A percentile compares a stretch with the other conserved stretches of the same genome.
Conservation (phyloP, 2,888 invertebrate species). For the Oeneis ivallda region DNA sequence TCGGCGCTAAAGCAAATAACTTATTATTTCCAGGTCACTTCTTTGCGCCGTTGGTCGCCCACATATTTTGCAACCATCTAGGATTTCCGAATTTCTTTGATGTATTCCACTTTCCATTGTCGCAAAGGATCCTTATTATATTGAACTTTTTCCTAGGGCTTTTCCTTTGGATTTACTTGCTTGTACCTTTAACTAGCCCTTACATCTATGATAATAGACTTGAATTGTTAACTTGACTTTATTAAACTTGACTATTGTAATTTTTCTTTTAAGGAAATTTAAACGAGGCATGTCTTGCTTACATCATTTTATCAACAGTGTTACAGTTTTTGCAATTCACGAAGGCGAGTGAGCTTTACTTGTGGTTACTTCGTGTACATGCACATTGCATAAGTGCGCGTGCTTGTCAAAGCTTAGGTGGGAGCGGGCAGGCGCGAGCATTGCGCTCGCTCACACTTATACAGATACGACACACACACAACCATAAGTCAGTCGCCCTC, state of each 20-base stretch:
- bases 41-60: slow-evolving; percentile 92
- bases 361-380: too few relatives aligned
- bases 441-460: too few relatives aligned
- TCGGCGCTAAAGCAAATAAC: too few relatives aligned
- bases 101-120: slow-evolving; percentile 59
- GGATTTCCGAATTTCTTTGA: slow-evolving; percentile 94
- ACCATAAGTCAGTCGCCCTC: too few relatives aligned
- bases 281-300: neutral
- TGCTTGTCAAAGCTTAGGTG: too few relatives aligned
- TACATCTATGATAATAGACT: slow-evolving; percentile 82
- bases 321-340: neutral
- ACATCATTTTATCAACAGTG: neutral
- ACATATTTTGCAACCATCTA: slow-evolving; percentile 98
- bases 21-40: slow-evolving; percentile 86
- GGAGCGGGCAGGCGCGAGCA: too few relatives aligned
- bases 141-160: slow-evolving; percentile 89
- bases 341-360: too few relatives aligned
- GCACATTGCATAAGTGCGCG: too few relatives aligned
- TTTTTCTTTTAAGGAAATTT: neutral
- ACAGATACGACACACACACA: too few relatives aligned
- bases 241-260: neutral
- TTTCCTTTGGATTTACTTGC: slow-evolving; percentile 87
- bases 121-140: slow-evolving; percentile 83
- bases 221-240: slow-evolving; percentile 74
- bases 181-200: slow-evolving; percentile 89